phyloP scores from a whole-genome alignment of 2,797 vertebrate genomes.

The Urosaurus nigricauda region DNA sequence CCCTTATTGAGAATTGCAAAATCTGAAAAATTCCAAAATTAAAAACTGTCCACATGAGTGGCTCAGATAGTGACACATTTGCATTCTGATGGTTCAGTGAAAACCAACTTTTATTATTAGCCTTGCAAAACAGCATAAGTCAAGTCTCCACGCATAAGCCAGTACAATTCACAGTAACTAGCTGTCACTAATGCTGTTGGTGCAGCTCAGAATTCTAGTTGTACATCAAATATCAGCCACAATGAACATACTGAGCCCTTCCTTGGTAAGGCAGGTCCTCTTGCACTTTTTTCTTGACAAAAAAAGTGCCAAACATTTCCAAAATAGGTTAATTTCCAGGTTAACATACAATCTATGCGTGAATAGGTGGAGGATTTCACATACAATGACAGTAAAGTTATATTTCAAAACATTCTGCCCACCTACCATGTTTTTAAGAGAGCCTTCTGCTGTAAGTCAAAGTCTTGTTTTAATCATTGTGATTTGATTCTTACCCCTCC shows the following conservation, averaged over 20 bases:
- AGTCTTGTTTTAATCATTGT: background rate
- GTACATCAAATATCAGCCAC: slow-evolving; percentile 36
- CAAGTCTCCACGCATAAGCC: background rate
- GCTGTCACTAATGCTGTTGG: slow-evolving; percentile 44
- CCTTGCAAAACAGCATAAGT: slow-evolving; percentile 28
- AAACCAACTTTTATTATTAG: background rate
- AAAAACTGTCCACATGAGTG: too few species aligned
- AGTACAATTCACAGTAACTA: slow-evolving; percentile 30
- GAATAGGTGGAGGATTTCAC: background rate
- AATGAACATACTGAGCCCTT: background rate
- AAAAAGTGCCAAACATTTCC: background rate
- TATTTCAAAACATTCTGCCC: background rate
- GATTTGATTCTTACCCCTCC: background rate
- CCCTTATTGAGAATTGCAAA: too few species aligned
- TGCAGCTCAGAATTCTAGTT: slow-evolving; percentile 50
- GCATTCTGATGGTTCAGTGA: too few species aligned
- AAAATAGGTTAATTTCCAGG: background rate
- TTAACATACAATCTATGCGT: background rate
- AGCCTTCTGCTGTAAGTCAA: background rate
- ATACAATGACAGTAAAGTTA: background rate
- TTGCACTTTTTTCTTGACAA: background rate
- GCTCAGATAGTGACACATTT: too few species aligned
- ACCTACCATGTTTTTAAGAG: background rate
- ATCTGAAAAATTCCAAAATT: too few species aligned
- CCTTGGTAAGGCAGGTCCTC: background rate